These are phyloP conservation scores for Atherinomorus stipes DNA, from an alignment of 2,113 vertebrate genomes.

Conservation along the genomic window DNA sequence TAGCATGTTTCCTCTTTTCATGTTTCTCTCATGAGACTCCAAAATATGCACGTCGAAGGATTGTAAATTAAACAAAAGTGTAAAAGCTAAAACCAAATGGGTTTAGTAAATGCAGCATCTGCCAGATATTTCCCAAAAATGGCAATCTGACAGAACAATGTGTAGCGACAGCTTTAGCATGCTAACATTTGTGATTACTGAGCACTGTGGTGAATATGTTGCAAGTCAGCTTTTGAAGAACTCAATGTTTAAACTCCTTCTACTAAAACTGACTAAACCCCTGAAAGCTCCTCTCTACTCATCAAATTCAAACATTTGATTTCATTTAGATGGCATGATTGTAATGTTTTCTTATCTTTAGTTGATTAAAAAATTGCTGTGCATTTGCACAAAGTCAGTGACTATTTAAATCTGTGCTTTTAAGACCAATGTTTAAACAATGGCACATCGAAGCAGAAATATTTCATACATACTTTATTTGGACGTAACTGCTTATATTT, in stretches of 20 bases:
- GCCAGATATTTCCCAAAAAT: neutral
- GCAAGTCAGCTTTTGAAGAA: no score
- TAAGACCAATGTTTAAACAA: no score
- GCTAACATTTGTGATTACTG: constrained; percentile 3
- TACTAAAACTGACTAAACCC: neutral
- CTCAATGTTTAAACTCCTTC: no score
- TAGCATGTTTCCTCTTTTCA: neutral
- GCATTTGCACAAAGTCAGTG: no score
- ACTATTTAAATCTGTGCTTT: no score
- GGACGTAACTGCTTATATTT: no score
- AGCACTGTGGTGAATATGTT: neutral
- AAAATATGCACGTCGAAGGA: neutral
- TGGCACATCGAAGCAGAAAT: no score
- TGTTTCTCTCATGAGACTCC: neutral
- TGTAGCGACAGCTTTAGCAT: neutral
- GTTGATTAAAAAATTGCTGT: no score
- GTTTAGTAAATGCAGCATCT: constrained; percentile 5
- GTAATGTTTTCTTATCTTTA: no score
- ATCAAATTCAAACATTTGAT: neutral
- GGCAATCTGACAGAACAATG: neutral
- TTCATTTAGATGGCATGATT: neutral
- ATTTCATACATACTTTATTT: no score
- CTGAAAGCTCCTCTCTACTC: neutral
- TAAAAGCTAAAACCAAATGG: neutral
- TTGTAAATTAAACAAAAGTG: neutral